phyloP scores from a whole-genome alignment of 2,113 vertebrate genomes.

The Rhinichthys klamathensis region DNA sequence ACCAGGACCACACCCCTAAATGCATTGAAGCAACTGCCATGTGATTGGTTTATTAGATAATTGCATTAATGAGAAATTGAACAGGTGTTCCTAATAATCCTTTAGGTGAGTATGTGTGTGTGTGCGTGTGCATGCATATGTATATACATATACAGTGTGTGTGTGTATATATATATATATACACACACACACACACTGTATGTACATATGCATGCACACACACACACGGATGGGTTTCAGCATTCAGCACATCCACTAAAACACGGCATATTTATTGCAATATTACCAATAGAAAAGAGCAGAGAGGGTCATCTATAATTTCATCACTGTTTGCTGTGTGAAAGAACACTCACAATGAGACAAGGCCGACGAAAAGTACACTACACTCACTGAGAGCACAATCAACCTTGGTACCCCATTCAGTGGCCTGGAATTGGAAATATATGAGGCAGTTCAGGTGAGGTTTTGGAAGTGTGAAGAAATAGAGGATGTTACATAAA shows the following conservation, averaged over 20 bases:
- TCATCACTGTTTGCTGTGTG: not conserved
- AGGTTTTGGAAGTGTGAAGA: constrained; percentile 4
- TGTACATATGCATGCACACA: too few species aligned
- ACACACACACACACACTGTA: too few species aligned
- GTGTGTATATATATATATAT: too few species aligned
- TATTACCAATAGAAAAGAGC: constrained; percentile 21
- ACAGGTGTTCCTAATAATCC: too few species aligned
- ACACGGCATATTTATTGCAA: not conserved
- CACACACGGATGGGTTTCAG: not conserved
- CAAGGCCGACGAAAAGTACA: not conserved
- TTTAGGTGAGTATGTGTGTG: too few species aligned
- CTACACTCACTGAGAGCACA: not conserved
- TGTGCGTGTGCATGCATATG: too few species aligned
- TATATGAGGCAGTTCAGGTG: not conserved
- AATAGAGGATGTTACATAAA: constrained; percentile 14
- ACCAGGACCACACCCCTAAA: too few species aligned
- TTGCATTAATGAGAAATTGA: too few species aligned
- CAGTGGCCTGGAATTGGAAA: constrained; percentile 7
- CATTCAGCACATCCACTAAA: not conserved
- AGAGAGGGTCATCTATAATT: not conserved
- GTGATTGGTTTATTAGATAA: too few species aligned
- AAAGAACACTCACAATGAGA: not conserved
- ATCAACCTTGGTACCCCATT: not conserved
- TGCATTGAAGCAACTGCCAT: too few species aligned
- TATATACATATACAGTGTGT: too few species aligned